Percentiles rank a stretch among this genome's conserved stretches.
Conservation (phyloP, 2,888 invertebrate genomes). For the Catotricha subobsoleta region DNA sequence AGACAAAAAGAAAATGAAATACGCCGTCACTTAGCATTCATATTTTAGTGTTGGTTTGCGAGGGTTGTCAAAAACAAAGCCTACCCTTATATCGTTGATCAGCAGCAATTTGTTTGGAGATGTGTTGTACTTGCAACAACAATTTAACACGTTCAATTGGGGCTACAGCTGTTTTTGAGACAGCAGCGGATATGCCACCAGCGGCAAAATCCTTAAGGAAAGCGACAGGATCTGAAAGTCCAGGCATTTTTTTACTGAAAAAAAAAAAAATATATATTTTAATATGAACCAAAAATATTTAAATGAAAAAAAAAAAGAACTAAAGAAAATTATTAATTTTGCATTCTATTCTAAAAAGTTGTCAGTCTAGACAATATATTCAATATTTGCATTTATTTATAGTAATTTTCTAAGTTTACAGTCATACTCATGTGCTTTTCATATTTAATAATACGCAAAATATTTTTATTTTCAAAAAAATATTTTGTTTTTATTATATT, state of each 20-base stretch:
- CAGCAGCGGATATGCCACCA: conserved; percentile 81
- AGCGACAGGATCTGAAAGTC: conserved; percentile 54
- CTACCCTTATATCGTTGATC: conserved; percentile 74
- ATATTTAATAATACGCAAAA: no score
- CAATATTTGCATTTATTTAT: no score
- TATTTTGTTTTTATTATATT: no score
- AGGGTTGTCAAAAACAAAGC: no score
- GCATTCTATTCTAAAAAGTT: neutral
- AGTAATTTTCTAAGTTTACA: no score
- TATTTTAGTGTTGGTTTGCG: no score
- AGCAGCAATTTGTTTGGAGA: conserved; percentile 71
- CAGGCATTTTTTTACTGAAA: conserved; percentile 26
- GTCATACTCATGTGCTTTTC: no score
- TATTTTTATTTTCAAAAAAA: no score
- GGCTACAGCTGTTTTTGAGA: conserved; percentile 86
- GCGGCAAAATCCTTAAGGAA: conserved; percentile 82
- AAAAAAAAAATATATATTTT: conserved; percentile 1
- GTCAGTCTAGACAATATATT: no score
- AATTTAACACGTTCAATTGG: conserved; percentile 92
- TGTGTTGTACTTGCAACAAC: conserved; percentile 84
- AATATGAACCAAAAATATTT: neutral
- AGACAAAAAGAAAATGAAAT: no score
- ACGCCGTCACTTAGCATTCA: no score
- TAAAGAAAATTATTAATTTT: neutral
- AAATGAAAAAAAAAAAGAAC: neutral